A percentile compares a stretch with the other conserved stretches of the same genome.
These are phyloP conservation scores for Acholoe squamosa DNA, from an alignment of 2,888 invertebrate species.

Conservation along the genomic window DNA sequence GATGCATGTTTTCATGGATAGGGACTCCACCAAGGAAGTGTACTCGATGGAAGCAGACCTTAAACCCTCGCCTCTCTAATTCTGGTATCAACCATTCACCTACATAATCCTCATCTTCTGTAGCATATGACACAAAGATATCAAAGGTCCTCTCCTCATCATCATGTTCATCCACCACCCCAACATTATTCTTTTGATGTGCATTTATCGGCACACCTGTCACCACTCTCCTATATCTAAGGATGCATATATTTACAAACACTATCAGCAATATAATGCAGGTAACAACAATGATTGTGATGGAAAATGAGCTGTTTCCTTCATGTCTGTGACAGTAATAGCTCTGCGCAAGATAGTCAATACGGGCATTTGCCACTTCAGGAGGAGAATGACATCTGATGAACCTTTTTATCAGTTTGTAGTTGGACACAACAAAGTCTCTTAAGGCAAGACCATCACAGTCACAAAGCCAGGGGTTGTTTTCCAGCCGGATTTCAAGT, in stretches of 20 bases:
- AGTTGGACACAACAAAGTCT: background rate
- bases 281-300: background rate
- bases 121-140: slow-evolving; percentile 1
- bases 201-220: background rate
- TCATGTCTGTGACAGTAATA: background rate
- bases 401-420: background rate
- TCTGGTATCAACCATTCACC: background rate
- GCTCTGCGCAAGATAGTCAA: background rate
- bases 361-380: background rate
- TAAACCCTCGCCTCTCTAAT: background rate
- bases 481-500: background rate
- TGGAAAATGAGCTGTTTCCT: background rate
- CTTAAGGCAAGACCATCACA: background rate
- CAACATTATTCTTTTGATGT: background rate
- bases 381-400: background rate
- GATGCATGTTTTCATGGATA: background rate
- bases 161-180: background rate
- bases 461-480: background rate
- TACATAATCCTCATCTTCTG: background rate
- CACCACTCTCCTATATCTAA: background rate
- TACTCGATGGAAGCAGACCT: slow-evolving; percentile 13
- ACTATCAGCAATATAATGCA: background rate
- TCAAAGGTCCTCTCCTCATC: background rate
- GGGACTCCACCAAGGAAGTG: background rate
- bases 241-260: background rate